Evolutionary conservation across 2,113 vertebrate species (phyloP).

Genomic region (Gasterosteus nipponicus): DNA sequence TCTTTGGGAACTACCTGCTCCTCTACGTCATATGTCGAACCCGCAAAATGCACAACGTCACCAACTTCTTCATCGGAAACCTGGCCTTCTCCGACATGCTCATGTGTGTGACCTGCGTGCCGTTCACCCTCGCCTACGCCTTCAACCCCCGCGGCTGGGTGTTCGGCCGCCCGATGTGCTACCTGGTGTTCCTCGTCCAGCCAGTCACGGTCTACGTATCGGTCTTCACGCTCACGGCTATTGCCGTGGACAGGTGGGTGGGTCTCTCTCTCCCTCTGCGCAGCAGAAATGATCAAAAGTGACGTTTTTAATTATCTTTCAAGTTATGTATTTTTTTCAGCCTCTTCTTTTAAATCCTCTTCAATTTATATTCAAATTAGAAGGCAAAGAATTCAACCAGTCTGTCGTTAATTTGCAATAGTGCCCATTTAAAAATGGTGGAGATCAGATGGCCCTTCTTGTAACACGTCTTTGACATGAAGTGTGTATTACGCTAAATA

Average conservation of each 20-base stretch:
- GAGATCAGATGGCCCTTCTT: not conserved
- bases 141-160: conserved; percentile 84
- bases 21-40: conserved; percentile 85
- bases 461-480: not conserved
- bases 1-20: conserved; percentile 86
- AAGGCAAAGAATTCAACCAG: not conserved
- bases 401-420: not conserved
- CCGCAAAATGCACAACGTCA: conserved; percentile 87
- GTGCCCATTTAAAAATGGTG: not conserved
- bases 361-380: not conserved
- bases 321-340: no score
- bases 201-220: conserved; percentile 83
- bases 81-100: conserved; percentile 88
- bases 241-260: conserved; percentile 81
- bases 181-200: conserved; percentile 84
- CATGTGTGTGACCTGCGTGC: conserved; percentile 85
- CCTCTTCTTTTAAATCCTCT: not conserved
- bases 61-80: conserved; percentile 89
- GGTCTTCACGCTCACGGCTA: conserved; percentile 83
- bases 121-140: conserved; percentile 83
- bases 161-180: conserved; percentile 83
- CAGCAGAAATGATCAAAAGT: not conserved
- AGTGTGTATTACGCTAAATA: not conserved
- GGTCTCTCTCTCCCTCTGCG: not conserved
- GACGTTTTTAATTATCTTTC: not conserved